Base-by-base conservation (phyloP, 2,797 vertebrate species). In the Artibeus lituratus region DNA sequence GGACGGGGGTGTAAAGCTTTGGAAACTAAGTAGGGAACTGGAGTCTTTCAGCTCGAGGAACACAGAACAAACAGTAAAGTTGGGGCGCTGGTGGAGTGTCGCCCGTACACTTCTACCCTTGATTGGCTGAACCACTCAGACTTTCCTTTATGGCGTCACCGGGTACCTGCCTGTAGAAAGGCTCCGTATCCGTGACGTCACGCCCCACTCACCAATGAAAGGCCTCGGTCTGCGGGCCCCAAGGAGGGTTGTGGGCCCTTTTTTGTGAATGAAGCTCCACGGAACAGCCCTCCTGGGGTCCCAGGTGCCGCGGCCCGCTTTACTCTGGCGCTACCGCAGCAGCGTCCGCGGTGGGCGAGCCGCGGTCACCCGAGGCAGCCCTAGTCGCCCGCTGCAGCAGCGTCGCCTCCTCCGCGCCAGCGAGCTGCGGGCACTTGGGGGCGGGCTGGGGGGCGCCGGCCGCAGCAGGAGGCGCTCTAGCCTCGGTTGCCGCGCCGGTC, bases 231-330 rank as follows among this genome's bases (percentile, higher is more conserved):
- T 39, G 93, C 78, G 81, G 93, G 96, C 85, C 96, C 89, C 90
- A 85, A 93, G 96, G 90, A 96, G 97, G 96, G 96, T 88, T 96
- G 97, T 95, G 96, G 97, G 96, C 96, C 94, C 94, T 96, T 95
- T 96, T 98, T 97, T 98, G 96, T 98, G 97, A 98, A 97, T 98
- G 97, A 98, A 97, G 97, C 95, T 82, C 92, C 70, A 84, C 82
- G 47, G 92, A 88, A 49, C 90, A 72, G 83, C 94, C 83, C 92
- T 94, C 78, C 96, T 69, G 95, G 96, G 95, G 95, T 92, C 81
- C 85, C 55, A 8, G 87, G 87, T 89, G 32, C 72, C 35, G 73
- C 84, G 49, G 93, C 29, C 72, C 19, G 74, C 92, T 9, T 93
- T n/a, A 76, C 87, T 95, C 78, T 0, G 12, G 19, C 51, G 11